Evolutionary conservation across 1,140 invertebrate genomes (phyloP).

Genomic region (Gryllus bimaculatus): DNA sequence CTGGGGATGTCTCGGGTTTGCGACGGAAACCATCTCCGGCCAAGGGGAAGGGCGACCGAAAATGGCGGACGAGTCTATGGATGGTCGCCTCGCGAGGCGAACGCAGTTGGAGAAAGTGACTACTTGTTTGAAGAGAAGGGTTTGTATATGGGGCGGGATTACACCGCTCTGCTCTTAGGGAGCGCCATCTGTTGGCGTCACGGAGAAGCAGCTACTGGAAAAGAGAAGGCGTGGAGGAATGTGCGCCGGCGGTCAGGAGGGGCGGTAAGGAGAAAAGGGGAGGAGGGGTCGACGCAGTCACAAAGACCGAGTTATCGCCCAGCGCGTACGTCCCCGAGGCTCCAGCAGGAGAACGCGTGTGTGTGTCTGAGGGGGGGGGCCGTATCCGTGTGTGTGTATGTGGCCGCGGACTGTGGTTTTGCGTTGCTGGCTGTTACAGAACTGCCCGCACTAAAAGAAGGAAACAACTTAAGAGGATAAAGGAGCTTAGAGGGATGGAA

Average conservation of each 20-base stretch:
- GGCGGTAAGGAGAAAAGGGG: not conserved
- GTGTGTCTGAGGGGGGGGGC: not conserved
- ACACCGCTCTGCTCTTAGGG: not conserved
- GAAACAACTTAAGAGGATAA: constrained; percentile 1
- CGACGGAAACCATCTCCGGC: too few relatives aligned
- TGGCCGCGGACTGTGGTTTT: not conserved
- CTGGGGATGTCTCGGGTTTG: too few relatives aligned
- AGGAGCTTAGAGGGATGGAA: not conserved
- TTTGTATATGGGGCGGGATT: not conserved
- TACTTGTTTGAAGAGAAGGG: constrained; percentile 1
- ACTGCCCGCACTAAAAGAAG: not conserved
- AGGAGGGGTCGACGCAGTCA: too few relatives aligned
- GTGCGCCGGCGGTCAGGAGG: too few relatives aligned
- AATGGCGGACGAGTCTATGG: too few relatives aligned
- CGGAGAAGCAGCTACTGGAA: not conserved
- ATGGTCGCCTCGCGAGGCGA: too few relatives aligned
- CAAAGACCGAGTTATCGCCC: too few relatives aligned
- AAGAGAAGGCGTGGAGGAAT: not conserved
- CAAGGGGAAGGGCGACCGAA: too few relatives aligned
- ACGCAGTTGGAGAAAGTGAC: not conserved
- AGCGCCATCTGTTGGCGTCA: not conserved
- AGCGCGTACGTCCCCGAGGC: too few relatives aligned
- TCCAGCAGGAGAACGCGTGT: too few relatives aligned
- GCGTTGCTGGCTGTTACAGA: not conserved
- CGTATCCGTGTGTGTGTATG: not conserved